phyloP scores from a whole-genome alignment of 2,113 vertebrate genomes.

The Ranitomeya variabilis region DNA sequence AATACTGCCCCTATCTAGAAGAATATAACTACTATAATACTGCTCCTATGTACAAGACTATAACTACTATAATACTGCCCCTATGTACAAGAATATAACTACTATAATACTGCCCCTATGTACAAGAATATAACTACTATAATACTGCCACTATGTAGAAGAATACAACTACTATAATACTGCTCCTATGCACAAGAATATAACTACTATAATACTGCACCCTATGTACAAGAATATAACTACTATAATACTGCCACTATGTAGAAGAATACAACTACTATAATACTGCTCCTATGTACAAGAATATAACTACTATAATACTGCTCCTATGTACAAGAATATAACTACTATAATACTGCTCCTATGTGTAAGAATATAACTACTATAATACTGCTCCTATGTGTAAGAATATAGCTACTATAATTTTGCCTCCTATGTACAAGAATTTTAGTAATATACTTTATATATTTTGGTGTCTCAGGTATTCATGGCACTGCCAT shows the following conservation, averaged over 20 bases:
- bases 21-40: conserved; percentile 3
- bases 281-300: conserved; percentile 2
- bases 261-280: neutral
- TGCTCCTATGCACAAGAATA: neutral
- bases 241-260: neutral
- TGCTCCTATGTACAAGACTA: neutral
- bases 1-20: neutral
- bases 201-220: neutral
- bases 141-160: neutral
- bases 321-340: neutral
- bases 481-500: neutral
- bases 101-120: neutral
- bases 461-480: neutral
- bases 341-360: neutral
- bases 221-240: neutral
- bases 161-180: neutral
- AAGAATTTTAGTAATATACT: neutral
- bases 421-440: neutral
- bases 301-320: conserved; percentile 13
- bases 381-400: neutral
- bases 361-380: neutral
- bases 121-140: neutral
- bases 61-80: neutral
- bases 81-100: neutral
- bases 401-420: neutral